These are phyloP conservation scores for Sebastes minor DNA, from an alignment of 2,797 vertebrate species.

Conservation along the genomic window DNA sequence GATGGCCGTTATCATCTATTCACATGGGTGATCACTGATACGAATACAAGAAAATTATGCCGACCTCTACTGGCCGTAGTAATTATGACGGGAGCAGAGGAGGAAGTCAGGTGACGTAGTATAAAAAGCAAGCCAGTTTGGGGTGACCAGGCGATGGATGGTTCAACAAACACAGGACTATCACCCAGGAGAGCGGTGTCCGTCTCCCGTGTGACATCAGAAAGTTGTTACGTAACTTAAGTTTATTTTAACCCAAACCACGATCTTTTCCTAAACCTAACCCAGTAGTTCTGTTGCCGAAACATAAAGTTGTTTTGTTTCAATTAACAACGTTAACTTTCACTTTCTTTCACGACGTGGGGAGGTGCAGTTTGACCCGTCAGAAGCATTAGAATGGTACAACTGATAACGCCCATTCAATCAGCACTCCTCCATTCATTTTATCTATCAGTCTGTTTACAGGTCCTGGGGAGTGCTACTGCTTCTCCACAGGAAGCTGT, in stretches of 20 bases:
- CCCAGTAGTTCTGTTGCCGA: not conserved
- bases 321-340: not conserved
- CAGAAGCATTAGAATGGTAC: not conserved
- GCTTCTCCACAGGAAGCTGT: not conserved
- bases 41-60: not conserved
- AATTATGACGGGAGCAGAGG: too few relatives aligned
- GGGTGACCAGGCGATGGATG: too few relatives aligned
- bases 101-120: too few relatives aligned
- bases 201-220: too few relatives aligned
- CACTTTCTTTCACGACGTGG: not conserved
- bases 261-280: not conserved
- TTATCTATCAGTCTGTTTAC: not conserved
- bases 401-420: not conserved
- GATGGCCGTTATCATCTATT: not conserved
- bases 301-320: not conserved
- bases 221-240: too few relatives aligned
- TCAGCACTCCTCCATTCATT: not conserved
- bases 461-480: not conserved
- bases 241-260: not conserved
- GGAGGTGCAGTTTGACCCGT: not conserved
- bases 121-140: too few relatives aligned
- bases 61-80: not conserved
- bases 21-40: not conserved
- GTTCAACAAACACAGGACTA: too few relatives aligned
- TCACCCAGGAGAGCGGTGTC: too few relatives aligned